Conservation (phyloP, 2,888 invertebrate species). For the Clanis bilineata region DNA sequence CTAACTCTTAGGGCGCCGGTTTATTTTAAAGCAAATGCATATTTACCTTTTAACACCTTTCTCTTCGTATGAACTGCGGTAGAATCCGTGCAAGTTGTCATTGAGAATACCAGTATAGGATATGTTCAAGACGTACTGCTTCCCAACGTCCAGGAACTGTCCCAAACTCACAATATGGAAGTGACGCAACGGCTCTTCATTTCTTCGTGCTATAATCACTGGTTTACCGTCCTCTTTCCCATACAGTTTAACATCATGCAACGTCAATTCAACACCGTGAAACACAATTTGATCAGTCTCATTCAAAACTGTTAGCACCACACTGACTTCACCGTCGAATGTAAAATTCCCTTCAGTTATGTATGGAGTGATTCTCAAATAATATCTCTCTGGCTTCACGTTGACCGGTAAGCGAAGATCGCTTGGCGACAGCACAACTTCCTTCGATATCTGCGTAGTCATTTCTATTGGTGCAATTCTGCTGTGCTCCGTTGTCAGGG, state of each 20-base stretch:
- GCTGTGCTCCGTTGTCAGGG: conserved; percentile 63
- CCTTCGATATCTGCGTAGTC: conserved; percentile 41
- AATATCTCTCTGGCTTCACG: conserved; percentile 86
- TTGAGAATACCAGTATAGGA: conserved; percentile 88
- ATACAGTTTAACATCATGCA: conserved; percentile 81
- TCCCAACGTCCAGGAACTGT: conserved; percentile 80
- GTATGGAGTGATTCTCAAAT: conserved; percentile 87
- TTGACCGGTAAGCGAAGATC: conserved; percentile 87
- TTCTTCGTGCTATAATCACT: conserved; percentile 58
- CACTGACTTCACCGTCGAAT: conserved; percentile 87
- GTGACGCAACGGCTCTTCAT: conserved; percentile 83
- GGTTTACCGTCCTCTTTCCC: conserved; percentile 61
- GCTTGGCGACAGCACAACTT: conserved; percentile 38
- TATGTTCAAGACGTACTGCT: conserved; percentile 86
- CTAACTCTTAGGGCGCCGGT: too few species aligned
- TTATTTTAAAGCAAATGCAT: too few species aligned
- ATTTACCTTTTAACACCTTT: conserved; percentile 86
- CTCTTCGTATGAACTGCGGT: conserved; percentile 89
- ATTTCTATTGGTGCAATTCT: conserved; percentile 62
- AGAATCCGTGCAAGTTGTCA: conserved; percentile 90
- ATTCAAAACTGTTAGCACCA: conserved; percentile 83
- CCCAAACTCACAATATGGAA: conserved; percentile 86
- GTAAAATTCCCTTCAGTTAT: conserved; percentile 89
- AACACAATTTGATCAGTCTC: conserved; percentile 87
- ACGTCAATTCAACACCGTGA: conserved; percentile 87